Evolutionary conservation across 2,113 vertebrate genomes (phyloP).

Genomic region (Muntiacus reevesi): DNA sequence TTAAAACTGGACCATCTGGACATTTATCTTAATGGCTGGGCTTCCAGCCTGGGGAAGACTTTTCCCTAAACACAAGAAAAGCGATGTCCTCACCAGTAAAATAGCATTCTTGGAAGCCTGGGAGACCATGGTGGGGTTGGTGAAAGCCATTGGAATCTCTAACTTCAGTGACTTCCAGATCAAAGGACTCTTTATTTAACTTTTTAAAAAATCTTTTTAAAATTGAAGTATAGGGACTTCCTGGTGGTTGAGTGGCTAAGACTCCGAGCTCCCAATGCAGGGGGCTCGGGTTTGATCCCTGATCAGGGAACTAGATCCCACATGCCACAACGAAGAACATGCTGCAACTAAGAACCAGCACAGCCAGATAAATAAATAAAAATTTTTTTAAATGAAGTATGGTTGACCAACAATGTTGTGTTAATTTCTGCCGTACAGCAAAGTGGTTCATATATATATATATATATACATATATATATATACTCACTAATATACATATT

Average conservation of each 20-base stretch:
- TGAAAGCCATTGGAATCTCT: slow-evolving; percentile 87
- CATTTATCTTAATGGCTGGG: neutral
- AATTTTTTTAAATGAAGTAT: neutral
- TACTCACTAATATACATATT: neutral
- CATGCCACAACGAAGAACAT: neutral
- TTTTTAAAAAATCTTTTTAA: neutral
- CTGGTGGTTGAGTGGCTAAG: neutral
- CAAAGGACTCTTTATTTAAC: slow-evolving; percentile 73
- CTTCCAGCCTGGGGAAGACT: slow-evolving; percentile 79
- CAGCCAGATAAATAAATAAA: neutral
- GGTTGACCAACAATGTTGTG: neutral
- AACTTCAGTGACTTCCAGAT: slow-evolving; percentile 88
- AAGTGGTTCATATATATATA: neutral
- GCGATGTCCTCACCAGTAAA: slow-evolving; percentile 76
- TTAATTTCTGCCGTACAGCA: neutral
- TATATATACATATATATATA: neutral
- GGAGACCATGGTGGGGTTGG: slow-evolving; percentile 89
- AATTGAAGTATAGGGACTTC: neutral
- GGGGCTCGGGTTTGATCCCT: fast-evolving
- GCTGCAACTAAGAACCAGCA: neutral
- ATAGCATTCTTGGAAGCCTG: slow-evolving; percentile 85
- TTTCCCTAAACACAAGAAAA: slow-evolving; percentile 81
- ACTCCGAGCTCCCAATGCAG: neutral
- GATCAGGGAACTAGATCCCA: neutral
- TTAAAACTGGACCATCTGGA: neutral